Base-by-base conservation (phyloP, 2,888 invertebrate genomes). In the Leistus spinibarbis region DNA sequence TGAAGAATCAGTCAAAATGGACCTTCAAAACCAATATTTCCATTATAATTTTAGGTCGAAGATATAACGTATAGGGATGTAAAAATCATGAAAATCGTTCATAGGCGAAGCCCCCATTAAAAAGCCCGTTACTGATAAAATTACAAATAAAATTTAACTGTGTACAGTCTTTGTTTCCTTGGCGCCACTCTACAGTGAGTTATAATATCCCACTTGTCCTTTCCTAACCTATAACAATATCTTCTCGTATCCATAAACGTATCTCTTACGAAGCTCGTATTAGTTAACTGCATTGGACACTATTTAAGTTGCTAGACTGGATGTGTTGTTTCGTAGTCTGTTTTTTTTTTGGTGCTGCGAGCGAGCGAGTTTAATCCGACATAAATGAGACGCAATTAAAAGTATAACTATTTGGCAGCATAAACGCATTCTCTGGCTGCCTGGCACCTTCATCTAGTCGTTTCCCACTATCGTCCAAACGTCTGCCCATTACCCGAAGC, bases 351-450 rank as follows among this genome's bases (percentile, higher is more conserved):
- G 27, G 54, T 64, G 62, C 63, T 71, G 54, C 64, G 64, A 54
- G 62, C 65, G 72, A 54, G 54, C 40, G 13, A 60, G 40, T 60
- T 67, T 73, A 73, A 73, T 73, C 73, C 62, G 40, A 56, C 66
- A 66, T 73, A 73, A 73, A 73, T 73, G 73, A 73, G 67, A 66
- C 22, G 66, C 73, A 67, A 73, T 67, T 73, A 73, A 73, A 73
- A 73, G 73, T 73, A 73, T 73, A 67, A 62, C 67, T 60, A 73
- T 73, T 73, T 73, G 73, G 73, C 73, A 67, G 73, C 67, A 73
- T 72, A 72, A 72, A 72, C 72, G 66, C 72, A 72, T 72, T 72
- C 54, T 40, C 40, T n/a, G 57, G 69, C 60, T 69, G 24, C n/a
- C 70, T 71, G 64, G 71, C 60, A 60, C 60, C n/a, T 40, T 40